Base-by-base conservation (phyloP, 1,140 invertebrate species). In the Glossosoma conforme region DNA sequence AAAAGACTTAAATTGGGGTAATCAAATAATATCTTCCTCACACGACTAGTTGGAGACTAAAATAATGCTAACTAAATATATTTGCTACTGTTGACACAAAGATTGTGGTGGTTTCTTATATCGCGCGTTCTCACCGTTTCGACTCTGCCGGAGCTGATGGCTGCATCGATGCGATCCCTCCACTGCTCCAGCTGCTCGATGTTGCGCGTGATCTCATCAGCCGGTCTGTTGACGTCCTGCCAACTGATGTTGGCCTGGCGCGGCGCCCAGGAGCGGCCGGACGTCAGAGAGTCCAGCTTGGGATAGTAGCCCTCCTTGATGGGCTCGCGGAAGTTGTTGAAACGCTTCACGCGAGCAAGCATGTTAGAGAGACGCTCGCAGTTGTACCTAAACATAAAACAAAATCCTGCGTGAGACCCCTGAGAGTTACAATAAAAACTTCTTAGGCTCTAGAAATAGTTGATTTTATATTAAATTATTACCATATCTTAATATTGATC, bases 151-250 rank as follows among this genome's bases (percentile, higher is more conserved):
- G 77, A 75, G 44, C 84, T 80, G 44, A 89, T 86, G 3, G 83
- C 85, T 24, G 82, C 80, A 37, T 75, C 77, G 36, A 89, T 80
- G 15, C 85, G 70, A 59, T 85, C 79, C 2, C 80, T 72, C 83
- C 82, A 87, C 38, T 79, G 68, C 56, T 81, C 77, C 49, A 88
- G 28, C 53, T 84, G 80, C 3, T 76, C 67, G 10, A 87, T 66
- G 52, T 83, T 81, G 33, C 80, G 67, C 42, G 65, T 65, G n/a
- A 84, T 63, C 54, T 79, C 72, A 59, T 84, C 78, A 1, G 61
- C 72, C 52, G 70, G 77, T 48, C 74, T 72, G 56, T 77, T 81
- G 25, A 79, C 61, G 58, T 85, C 79, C 21, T 72, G 66, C 0
- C 85, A 60, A 1, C 46, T 54, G 0, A 77, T 69, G 9, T 77